phyloP scores from a whole-genome alignment of 2,888 invertebrate genomes.

The Spisula subtruncata region DNA sequence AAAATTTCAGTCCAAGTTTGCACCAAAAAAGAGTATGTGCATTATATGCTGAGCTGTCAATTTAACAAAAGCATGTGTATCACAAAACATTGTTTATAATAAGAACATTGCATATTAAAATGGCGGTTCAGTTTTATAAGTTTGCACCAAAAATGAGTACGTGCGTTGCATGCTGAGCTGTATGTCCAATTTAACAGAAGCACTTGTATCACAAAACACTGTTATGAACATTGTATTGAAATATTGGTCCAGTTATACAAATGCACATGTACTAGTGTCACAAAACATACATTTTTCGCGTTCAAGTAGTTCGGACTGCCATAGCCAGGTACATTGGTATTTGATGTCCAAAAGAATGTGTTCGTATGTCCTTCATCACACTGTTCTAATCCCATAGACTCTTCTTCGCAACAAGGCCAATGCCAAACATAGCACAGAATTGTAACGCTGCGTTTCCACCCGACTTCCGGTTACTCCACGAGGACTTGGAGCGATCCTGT shows the following conservation, averaged over 20 bases:
- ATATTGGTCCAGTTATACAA: neutral
- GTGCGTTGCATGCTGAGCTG: neutral
- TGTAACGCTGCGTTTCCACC: conserved; percentile 28
- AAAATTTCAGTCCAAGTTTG: no score
- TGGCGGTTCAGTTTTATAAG: no score
- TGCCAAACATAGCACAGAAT: conserved; percentile 40
- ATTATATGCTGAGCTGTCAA: no score
- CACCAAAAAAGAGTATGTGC: no score
- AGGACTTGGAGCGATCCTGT: conserved; percentile 46
- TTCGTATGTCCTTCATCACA: neutral
- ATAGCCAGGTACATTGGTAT: no score
- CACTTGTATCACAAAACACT: no score
- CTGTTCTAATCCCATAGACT: neutral
- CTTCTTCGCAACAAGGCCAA: neutral
- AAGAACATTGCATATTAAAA: no score
- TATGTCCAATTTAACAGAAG: no score
- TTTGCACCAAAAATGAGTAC: no score
- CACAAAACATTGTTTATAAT: no score
- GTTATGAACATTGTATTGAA: no score
- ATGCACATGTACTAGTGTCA: neutral
- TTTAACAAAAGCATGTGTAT: no score
- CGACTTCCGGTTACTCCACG: conserved; percentile 38
- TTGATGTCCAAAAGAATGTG: neutral
- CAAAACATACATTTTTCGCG: neutral
- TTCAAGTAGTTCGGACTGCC: neutral